A percentile compares a stretch with the other conserved stretches of the same genome.
Evolutionary conservation across 2,797 vertebrate genomes (phyloP).

Genomic region (Taeniopygia guttata): DNA sequence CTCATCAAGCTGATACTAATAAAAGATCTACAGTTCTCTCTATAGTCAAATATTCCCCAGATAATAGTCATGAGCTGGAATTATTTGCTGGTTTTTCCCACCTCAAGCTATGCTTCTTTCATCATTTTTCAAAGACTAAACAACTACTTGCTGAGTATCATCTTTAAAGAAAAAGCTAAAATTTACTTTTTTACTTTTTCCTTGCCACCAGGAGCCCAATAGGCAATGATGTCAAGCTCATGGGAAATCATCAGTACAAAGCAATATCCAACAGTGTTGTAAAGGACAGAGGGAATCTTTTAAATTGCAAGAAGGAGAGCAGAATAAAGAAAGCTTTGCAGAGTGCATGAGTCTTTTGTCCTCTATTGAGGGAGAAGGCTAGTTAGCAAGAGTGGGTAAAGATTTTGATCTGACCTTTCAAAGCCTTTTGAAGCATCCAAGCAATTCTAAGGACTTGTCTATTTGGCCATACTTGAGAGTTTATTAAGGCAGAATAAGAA

Average conservation of each 20-base stretch:
- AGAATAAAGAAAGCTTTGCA: not conserved
- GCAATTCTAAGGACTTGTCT: not conserved
- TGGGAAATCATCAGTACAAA: not conserved
- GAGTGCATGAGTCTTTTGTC: not conserved
- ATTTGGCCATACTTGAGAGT: not conserved
- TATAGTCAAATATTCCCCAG: not conserved
- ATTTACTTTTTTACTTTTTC: not conserved
- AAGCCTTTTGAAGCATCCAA: not conserved
- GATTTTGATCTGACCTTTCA: not conserved
- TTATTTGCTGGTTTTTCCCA: not conserved
- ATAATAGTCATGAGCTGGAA: not conserved
- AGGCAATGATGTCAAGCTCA: not conserved
- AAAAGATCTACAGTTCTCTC: not conserved
- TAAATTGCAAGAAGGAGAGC: not conserved
- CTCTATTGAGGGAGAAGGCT: not conserved
- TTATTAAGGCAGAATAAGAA: not conserved
- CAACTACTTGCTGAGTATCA: not conserved
- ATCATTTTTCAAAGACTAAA: not conserved
- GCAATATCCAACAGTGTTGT: not conserved
- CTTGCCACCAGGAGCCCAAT: not conserved
- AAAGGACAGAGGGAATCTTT: not conserved
- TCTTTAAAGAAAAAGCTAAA: not conserved
- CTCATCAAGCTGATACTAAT: constrained; percentile 1
- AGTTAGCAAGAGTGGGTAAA: not conserved
- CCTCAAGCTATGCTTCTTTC: not conserved